Base-by-base conservation (phyloP, 2,113 vertebrate genomes). In the Pleuronectes platessa region DNA sequence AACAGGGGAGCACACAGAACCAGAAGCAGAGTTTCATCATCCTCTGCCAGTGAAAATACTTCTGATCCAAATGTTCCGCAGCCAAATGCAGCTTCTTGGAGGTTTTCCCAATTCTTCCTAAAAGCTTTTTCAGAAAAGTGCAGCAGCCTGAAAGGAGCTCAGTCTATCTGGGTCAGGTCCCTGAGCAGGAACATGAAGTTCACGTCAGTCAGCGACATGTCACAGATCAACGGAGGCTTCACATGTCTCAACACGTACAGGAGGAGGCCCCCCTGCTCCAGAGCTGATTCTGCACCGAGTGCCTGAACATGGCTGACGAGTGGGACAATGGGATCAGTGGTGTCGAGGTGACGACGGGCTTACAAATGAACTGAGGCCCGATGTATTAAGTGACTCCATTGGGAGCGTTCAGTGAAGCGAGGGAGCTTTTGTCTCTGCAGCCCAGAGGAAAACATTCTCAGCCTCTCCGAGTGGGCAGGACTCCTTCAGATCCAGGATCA, bases 401-500 rank as follows among this genome's bases (percentile, higher is more conserved):
- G 79, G 87, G 63, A 68, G 70, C 4, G 72, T 54, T 89, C 86
- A 76, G 68, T 79, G 79, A 80, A 83, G 84, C 72, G 71, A 83
- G 69, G 75, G 65, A 60, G 74, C 74, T 78, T 93, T 93, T 92
- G 85, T 89, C 61, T 61, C 24, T 2, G 18, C 15, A 59, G 76
- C 74, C 47, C 66, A 51, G 59, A 74, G 72, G 71, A 74, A 88
- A 88, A 86, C 74, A 79, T 75, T 90, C 71, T 66, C 54, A 64
- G 68, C 58, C 69, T 0, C 18, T 75, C 64, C 24, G 27, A 74
- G 40, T 14, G 65, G 62, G 49, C 1, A 21, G 45, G 68, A 49
- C 45, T 54, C 59, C 82, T 82, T 90, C 76, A 79, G 83, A 85
- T 87, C 83, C 88, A 84, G 79, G 79, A 73, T 31, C 65, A 73